Conservation (phyloP, 2,888 invertebrate species). For the Dastarcus helophoroides region DNA sequence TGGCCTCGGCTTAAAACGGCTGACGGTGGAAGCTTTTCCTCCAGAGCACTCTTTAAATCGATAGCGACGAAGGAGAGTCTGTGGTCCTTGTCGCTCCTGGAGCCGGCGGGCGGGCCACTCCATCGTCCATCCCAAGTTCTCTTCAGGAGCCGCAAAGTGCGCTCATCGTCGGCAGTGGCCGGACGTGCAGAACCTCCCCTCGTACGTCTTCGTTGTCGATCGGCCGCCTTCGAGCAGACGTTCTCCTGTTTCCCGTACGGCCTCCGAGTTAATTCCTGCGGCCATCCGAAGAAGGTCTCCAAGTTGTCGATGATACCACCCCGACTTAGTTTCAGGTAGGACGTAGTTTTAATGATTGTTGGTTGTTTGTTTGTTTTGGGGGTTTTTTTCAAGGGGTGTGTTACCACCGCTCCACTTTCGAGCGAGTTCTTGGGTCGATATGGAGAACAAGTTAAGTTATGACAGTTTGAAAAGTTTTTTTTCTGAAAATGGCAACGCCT, state of each 20-base stretch:
- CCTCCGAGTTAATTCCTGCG: slow-evolving; percentile 22
- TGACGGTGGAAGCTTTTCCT: slow-evolving; percentile 7
- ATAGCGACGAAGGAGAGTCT: slow-evolving; percentile 20
- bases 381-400: slow-evolving; percentile 12
- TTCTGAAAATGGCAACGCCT: slow-evolving; percentile 26
- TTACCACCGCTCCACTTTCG: slow-evolving; percentile 4
- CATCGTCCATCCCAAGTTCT: slow-evolving; percentile 34
- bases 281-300: slow-evolving; percentile 17
- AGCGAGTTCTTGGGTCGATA: slow-evolving; percentile 16
- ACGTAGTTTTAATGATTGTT: slow-evolving; percentile 13
- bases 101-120: slow-evolving; percentile 31
- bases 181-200: slow-evolving; percentile 34
- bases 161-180: slow-evolving; percentile 43
- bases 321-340: slow-evolving; percentile 25
- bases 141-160: slow-evolving; percentile 38
- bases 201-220: slow-evolving; percentile 24
- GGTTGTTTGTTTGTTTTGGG: slow-evolving; percentile 20
- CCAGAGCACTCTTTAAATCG: slow-evolving; percentile 24
- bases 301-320: slow-evolving; percentile 14
- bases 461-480: slow-evolving; percentile 36
- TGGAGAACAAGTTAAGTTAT: slow-evolving; percentile 29
- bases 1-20: background rate
- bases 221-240: slow-evolving; percentile 23
- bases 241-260: slow-evolving; percentile 17
- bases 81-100: slow-evolving; percentile 30